Base-by-base conservation (phyloP, 2,888 invertebrate species). In the Drosophila mayaguana region DNA sequence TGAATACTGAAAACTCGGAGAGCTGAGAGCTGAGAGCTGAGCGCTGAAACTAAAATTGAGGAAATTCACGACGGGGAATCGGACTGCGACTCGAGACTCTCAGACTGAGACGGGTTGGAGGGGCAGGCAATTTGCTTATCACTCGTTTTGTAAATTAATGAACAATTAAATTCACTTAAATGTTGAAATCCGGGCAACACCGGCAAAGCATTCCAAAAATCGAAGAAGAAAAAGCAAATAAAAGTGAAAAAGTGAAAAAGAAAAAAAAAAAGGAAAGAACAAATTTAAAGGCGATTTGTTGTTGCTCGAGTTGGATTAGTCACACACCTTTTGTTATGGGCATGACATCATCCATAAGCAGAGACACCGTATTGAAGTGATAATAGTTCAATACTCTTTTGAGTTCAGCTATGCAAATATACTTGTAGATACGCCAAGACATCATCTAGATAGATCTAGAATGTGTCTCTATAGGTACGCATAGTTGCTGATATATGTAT, bases 111-210 rank as follows among this genome's bases (percentile, higher is more conserved):
- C n/a, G 18, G 38, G 16, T 22, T 25, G 18, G 48, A 6, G 59
- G 46, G 46, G 34, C n/a, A 12, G 20, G 4, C 34, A 20, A 36
- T 43, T 64, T 64, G 64, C 64, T 50, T 64, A 64, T 64, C 64
- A 25, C 25, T 48, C 48, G 32, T 36, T 53, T 65, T 59, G 32
- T 46, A 20, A 53, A 61, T 46, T 63, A 57, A 59, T 28, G 63
- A 57, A 46, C 63, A 63, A 63, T 46, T 46, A 25, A 59, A 48
- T 46, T 63, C 63, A 63, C 12, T 53, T 61, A n/a, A 61, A 61
- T 61, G 53, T 61, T 32, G 53, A 53, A 61, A 53, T 53, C 60
- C 53, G 60, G 28, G 53, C 53, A 51, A 9, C n/a, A 59, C 34
- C 3, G 6, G 11, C 22, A 12, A 20, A 45, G 18, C 16, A 43